Conservation (phyloP, 2,797 vertebrate genomes). For the Prunella strophiata region DNA sequence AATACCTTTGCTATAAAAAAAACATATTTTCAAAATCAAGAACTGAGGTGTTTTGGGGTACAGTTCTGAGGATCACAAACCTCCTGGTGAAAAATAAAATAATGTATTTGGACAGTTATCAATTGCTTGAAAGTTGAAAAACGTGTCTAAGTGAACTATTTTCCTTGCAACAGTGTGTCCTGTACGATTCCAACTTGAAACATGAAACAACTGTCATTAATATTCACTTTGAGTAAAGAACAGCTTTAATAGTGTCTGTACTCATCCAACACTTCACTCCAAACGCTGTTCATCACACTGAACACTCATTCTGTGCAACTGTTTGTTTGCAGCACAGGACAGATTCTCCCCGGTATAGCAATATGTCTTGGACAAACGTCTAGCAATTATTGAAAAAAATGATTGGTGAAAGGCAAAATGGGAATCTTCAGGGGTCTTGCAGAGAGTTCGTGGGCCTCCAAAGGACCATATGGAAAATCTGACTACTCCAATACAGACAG, state of each 20-base stretch:
- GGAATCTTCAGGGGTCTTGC: slow-evolving; percentile 39
- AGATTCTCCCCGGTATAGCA: slow-evolving; percentile 42
- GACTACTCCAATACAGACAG: slow-evolving; percentile 11
- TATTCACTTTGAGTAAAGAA: slow-evolving; percentile 69
- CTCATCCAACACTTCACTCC: slow-evolving; percentile 63
- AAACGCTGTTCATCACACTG: slow-evolving; percentile 48
- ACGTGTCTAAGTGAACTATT: not conserved
- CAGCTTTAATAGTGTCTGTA: slow-evolving; percentile 67
- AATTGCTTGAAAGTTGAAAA: not conserved
- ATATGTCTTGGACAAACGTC: slow-evolving; percentile 65
- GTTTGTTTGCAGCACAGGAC: slow-evolving; percentile 62
- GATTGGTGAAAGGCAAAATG: slow-evolving; percentile 52
- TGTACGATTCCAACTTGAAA: slow-evolving; percentile 19
- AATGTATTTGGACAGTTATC: not conserved
- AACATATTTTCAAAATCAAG: not conserved
- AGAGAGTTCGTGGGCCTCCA: slow-evolving; percentile 30
- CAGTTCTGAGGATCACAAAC: not conserved
- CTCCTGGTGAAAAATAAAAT: not conserved
- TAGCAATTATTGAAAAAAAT: slow-evolving; percentile 58
- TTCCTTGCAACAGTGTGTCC: not conserved
- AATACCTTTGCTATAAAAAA: not conserved
- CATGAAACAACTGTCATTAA: slow-evolving; percentile 59
- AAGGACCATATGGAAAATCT: slow-evolving; percentile 64
- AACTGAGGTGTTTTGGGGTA: not conserved
- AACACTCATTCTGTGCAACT: slow-evolving; percentile 49